Evolutionary conservation across 2,797 vertebrate species (phyloP).

Genomic region (Cuculus canorus): DNA sequence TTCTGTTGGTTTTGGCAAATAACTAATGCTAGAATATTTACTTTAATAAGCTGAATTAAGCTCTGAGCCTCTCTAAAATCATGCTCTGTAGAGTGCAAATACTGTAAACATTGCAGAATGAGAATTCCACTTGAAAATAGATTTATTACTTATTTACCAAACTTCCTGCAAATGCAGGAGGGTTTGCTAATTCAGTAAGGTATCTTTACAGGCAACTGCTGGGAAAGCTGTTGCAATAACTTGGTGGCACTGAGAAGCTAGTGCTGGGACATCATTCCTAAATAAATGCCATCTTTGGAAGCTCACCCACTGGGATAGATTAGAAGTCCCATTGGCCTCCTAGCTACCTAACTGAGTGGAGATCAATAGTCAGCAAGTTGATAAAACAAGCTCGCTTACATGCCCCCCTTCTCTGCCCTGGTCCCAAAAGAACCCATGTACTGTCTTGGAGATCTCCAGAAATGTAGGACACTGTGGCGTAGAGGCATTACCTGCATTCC

Average conservation of each 20-base stretch:
- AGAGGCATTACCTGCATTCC: not conserved
- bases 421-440: not conserved
- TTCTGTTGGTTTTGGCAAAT: conserved; percentile 50
- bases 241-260: not conserved
- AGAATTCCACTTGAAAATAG: not conserved
- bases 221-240: not conserved
- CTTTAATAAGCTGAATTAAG: conserved; percentile 44
- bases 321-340: not conserved
- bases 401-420: not conserved
- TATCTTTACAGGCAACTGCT: not conserved
- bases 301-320: not conserved
- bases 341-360: not conserved
- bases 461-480: not conserved
- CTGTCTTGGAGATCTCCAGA: not conserved
- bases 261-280: not conserved
- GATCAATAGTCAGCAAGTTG: not conserved
- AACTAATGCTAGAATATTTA: conserved; percentile 37
- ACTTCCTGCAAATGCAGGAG: not conserved
- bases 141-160: not conserved
- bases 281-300: not conserved
- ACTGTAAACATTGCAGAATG: not conserved
- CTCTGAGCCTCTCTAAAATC: conserved; percentile 28
- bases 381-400: not conserved
- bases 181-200: not conserved
- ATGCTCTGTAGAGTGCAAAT: not conserved